These are phyloP conservation scores for Tretioscincus oriximinensis DNA, from an alignment of 2,113 vertebrate genomes.

Conservation along the genomic window DNA sequence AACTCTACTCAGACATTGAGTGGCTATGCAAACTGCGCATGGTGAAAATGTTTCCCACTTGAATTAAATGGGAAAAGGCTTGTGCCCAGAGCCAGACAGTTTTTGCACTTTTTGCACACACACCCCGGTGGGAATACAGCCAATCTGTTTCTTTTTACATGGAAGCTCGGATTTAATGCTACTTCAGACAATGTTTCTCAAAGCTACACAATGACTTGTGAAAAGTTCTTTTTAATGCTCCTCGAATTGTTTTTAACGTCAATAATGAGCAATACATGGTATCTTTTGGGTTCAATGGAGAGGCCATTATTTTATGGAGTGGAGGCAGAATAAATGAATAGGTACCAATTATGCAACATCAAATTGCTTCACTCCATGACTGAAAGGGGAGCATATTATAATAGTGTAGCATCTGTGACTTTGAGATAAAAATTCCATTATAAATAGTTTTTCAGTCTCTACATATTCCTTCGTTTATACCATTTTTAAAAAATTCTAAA, in stretches of 20 bases:
- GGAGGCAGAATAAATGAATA: constrained; percentile 29
- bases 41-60: too few relatives aligned
- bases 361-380: constrained; percentile 19
- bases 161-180: not conserved
- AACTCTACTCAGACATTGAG: too few relatives aligned
- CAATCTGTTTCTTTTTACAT: too few relatives aligned
- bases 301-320: constrained; percentile 12
- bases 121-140: too few relatives aligned
- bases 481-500: not conserved
- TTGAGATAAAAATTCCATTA: constrained; percentile 61
- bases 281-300: constrained; percentile 23
- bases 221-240: not conserved
- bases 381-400: constrained; percentile 52
- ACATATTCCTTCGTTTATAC: constrained; percentile 33
- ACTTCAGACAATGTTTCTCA: not conserved
- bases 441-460: constrained; percentile 17
- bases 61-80: too few relatives aligned
- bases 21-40: too few relatives aligned
- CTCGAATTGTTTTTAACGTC: not conserved
- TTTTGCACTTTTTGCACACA: too few relatives aligned
- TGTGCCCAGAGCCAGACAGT: too few relatives aligned
- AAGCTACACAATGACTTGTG: not conserved
- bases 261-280: constrained; percentile 39
- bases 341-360: constrained; percentile 14
- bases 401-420: constrained; percentile 41